phyloP scores from a whole-genome alignment of 1,140 invertebrate genomes.

The Brachystomella parvula region DNA sequence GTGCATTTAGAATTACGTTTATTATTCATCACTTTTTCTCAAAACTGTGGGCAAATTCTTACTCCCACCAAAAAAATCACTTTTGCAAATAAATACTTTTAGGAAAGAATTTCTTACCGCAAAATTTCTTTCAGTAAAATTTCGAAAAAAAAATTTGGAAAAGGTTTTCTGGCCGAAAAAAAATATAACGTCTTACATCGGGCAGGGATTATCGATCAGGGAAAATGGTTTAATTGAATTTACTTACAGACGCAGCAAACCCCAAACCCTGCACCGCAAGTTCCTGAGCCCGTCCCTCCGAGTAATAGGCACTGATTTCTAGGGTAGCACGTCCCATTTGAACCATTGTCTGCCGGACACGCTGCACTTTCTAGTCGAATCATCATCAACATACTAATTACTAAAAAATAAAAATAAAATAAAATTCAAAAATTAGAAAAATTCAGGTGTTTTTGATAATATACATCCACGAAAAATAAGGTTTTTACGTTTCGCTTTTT shows the following conservation, averaged over 20 bases:
- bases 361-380: constrained; percentile 61
- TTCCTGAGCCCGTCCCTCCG: constrained; percentile 59
- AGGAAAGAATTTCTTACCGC: no score
- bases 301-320: constrained; percentile 56
- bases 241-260: constrained; percentile 65
- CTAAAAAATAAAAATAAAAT: constrained; percentile 43
- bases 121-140: no score
- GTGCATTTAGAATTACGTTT: no score
- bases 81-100: no score
- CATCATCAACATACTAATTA: constrained; percentile 64
- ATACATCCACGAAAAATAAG: no score
- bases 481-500: background rate
- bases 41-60: no score
- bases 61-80: no score
- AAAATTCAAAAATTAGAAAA: background rate
- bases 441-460: background rate
- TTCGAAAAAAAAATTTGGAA: background rate
- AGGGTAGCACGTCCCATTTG: constrained; percentile 67
- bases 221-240: background rate
- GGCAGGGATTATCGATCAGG: background rate
- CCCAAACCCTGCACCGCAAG: constrained; percentile 66
- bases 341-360: constrained; percentile 58
- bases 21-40: no score
- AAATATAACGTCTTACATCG: no score
- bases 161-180: background rate